Percentiles rank a stretch among this genome's conserved stretches.
phyloP scores from a whole-genome alignment of 2,888 invertebrate genomes.

The Parasteatoda lunata region DNA sequence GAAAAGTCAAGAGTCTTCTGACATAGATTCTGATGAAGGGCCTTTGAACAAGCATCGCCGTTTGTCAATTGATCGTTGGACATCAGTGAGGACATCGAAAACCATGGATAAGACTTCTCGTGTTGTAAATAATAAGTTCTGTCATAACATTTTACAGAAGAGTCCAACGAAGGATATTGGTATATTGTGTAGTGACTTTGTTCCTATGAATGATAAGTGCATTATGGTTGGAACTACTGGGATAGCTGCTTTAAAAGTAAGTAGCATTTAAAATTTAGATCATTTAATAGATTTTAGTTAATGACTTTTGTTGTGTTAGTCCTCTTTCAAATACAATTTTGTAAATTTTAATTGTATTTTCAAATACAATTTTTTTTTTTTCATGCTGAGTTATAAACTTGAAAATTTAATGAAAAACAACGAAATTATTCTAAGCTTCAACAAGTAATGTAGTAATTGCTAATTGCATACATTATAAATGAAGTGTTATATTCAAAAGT shows the following conservation, averaged over 20 bases:
- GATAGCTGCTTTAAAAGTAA: constrained; percentile 68
- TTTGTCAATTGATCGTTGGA: constrained; percentile 51
- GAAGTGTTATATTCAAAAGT: no score
- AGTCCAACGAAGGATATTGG: constrained; percentile 47
- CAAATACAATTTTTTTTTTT: no score
- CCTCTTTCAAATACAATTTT: no score
- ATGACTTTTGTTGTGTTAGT: no score
- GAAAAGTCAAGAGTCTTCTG: constrained; percentile 38
- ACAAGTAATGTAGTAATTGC: no score
- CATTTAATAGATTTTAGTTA: no score
- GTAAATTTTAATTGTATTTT: no score
- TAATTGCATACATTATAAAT: no score
- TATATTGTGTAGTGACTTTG: constrained; percentile 35
- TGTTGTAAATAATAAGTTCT: neutral
- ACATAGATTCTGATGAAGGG: constrained; percentile 58
- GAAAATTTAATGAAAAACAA: no score
- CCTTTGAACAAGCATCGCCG: constrained; percentile 62
- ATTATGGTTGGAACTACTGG: constrained; percentile 70
- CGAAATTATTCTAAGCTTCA: no score
- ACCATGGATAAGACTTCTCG: constrained; percentile 23
- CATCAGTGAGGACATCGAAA: constrained; percentile 14
- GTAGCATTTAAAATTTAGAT: neutral
- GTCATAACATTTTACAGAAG: neutral
- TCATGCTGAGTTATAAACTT: no score
- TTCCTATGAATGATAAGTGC: constrained; percentile 67